Base-by-base conservation (phyloP, 2,113 vertebrate species). In the Tetraodon nigroviridis region DNA sequence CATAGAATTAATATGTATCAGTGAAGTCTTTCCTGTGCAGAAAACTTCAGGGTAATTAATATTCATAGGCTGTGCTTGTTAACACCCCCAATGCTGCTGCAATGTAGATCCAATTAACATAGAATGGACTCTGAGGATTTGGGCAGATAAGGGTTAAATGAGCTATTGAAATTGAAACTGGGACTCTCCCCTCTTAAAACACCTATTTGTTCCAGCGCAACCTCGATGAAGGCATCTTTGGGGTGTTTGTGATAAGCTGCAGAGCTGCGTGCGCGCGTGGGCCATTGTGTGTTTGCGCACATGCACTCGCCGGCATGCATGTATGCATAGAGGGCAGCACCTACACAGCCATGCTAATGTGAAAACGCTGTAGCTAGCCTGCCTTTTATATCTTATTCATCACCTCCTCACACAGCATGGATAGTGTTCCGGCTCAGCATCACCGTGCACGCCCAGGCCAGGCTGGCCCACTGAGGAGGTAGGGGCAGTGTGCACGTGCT, bases 351-450 rank as follows among this genome's bases (percentile, higher is more conserved):
- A 46, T 61, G 73, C 89, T 94, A 92, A 95, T 93, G 92, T 90
- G 89, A 88, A 93, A 94, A 88, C 76, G 86, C 88, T 93, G 92
- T 93, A 87, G 86, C 81, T 80, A 89, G 87, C 89, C 90, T 84
- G 83, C 83, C 89, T 92, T 90, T 86, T 91, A 94, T 95, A 92
- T 92, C 90, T 97, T 94, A 94, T 96, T 95, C 92, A 94, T 95
- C 90, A 91, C 92, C 87, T 89, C 80, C 83, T 80, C 72, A 89
- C 89, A 85, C 89, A 77, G 75, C 85, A 87, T 81, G 80, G 89
- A 81, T 90, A 91, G 92, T 87, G 80, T 86, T 93, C 89, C 89
- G 90, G 90, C 90, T 90, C 79, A 83, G 71, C 86, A 86, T 87
- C 86, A 87, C 90, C 8, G 6, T 6, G 32, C 32, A 37, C 32